phyloP scores from a whole-genome alignment of 2,888 invertebrate species.

The Baronia brevicornis region DNA sequence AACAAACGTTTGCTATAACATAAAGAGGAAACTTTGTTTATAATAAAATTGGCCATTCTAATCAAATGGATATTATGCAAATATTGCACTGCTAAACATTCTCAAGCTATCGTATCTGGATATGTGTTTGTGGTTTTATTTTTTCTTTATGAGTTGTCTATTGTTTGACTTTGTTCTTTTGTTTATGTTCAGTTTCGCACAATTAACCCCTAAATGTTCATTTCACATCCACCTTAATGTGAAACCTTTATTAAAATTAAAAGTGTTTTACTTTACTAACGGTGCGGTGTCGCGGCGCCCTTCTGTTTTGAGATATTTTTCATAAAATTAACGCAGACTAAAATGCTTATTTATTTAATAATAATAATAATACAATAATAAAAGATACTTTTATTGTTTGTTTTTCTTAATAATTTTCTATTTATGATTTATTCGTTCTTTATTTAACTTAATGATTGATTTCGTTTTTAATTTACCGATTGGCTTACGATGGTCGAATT shows the following conservation, averaged over 20 bases:
- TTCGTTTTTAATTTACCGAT: constrained; percentile 21
- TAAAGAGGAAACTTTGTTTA: constrained; percentile 42
- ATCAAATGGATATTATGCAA: constrained; percentile 48
- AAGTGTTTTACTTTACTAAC: constrained; percentile 19
- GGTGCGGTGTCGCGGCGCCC: constrained; percentile 47
- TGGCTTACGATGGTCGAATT: constrained; percentile 18
- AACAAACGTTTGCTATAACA: constrained; percentile 10
- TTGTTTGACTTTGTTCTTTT: constrained; percentile 30
- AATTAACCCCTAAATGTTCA: constrained; percentile 23
- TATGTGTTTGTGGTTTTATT: constrained; percentile 44
- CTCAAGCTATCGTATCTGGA: constrained; percentile 51
- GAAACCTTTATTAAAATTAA: constrained; percentile 18
- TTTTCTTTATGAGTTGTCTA: constrained; percentile 25
- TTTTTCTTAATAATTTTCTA: not conserved
- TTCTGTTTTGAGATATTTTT: constrained; percentile 20
- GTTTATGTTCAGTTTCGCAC: too few relatives aligned
- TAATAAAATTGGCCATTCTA: constrained; percentile 50
- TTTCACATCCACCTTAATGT: constrained; percentile 19
- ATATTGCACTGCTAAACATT: constrained; percentile 62
- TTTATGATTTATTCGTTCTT: constrained; percentile 3
- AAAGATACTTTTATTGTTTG: constrained; percentile 1
- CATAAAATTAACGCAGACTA: constrained; percentile 1
- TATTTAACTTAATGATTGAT: constrained; percentile 15
- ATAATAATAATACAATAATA: not conserved
- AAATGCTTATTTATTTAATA: not conserved